These are phyloP conservation scores for Phoenicopterus ruber DNA, from an alignment of 2,113 vertebrate genomes.

Conservation along the genomic window DNA sequence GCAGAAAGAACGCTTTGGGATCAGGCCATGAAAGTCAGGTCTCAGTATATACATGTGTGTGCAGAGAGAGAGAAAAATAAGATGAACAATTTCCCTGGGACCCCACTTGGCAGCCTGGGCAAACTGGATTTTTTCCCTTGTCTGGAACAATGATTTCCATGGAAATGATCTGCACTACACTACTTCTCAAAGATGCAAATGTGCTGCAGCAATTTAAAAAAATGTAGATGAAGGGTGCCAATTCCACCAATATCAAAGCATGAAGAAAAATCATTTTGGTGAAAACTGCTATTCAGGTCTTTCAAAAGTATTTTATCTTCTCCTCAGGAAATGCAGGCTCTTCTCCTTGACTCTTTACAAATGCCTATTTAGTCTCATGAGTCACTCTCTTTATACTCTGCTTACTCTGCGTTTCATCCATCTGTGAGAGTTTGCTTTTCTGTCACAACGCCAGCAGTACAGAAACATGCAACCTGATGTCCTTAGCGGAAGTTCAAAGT, in stretches of 20 bases:
- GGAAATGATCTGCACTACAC: neutral
- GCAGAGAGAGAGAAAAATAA: neutral
- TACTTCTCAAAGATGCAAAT: neutral
- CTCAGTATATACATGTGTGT: neutral
- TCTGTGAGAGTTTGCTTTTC: neutral
- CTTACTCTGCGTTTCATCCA: neutral
- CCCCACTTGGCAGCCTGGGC: neutral
- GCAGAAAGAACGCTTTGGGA: neutral
- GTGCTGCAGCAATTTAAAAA: neutral
- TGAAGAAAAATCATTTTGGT: neutral
- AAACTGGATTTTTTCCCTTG: neutral
- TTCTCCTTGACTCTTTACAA: neutral
- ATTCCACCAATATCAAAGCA: neutral
- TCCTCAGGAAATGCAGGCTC: neutral
- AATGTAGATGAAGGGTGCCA: neutral
- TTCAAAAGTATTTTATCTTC: neutral
- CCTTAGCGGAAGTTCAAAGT: neutral
- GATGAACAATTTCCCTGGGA: neutral
- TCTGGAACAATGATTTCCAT: neutral
- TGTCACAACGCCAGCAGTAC: neutral
- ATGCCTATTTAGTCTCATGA: neutral
- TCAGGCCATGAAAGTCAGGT: neutral
- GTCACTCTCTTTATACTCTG: neutral
- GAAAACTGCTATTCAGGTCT: neutral
- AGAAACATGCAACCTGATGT: neutral